Conservation (phyloP, 2,797 vertebrate genomes). For the Hyperoplus immaculatus region DNA sequence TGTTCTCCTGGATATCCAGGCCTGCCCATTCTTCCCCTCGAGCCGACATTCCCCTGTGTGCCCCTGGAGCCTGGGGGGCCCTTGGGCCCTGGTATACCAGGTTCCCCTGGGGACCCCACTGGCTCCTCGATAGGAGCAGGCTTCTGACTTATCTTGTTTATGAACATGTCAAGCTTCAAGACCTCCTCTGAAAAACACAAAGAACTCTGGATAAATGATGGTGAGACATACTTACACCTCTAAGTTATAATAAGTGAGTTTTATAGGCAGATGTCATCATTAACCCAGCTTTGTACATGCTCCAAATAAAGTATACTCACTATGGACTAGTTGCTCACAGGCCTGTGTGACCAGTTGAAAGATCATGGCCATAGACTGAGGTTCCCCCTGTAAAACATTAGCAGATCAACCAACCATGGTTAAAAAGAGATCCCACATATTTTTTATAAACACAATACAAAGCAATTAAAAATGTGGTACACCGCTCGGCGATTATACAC, state of each 20-base stretch:
- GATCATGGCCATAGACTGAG: conserved; percentile 92
- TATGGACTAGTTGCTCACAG: conserved; percentile 93
- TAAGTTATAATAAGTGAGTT: background rate
- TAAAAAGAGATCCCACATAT: background rate
- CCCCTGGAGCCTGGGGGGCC: conserved; percentile 84
- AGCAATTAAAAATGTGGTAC: background rate
- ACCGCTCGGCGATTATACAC: background rate
- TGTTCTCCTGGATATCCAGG: conserved; percentile 88
- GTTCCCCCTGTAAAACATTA: conserved; percentile 88
- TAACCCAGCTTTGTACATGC: too few relatives aligned
- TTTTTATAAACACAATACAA: background rate
- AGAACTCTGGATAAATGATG: background rate
- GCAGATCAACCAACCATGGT: background rate
- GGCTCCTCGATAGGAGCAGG: conserved; percentile 86
- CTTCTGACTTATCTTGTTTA: conserved; percentile 85
- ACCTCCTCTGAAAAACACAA: conserved; percentile 82
- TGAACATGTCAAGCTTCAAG: conserved; percentile 84
- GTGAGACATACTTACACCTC: background rate
- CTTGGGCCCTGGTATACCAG: conserved; percentile 82
- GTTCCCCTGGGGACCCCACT: conserved; percentile 85
- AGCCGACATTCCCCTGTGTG: conserved; percentile 73
- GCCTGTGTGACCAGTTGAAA: conserved; percentile 94
- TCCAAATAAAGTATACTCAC: conserved; percentile 72
- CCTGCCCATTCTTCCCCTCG: conserved; percentile 78
- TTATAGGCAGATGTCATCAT: background rate